Conservation (phyloP, 2,888 invertebrate genomes). For the Eilema sororculum region DNA sequence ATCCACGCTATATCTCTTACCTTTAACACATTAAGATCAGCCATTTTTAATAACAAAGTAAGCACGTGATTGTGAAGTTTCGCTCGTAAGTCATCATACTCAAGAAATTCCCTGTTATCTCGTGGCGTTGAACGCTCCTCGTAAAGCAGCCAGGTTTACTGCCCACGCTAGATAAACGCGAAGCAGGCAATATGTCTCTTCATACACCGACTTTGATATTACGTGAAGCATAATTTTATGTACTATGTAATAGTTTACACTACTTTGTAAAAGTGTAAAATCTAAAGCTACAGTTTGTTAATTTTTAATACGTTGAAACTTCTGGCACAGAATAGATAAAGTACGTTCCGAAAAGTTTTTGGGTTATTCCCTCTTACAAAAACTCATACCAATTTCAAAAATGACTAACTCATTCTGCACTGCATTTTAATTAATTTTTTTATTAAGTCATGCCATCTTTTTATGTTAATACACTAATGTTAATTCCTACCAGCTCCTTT, state of each 20-base stretch:
- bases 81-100: slow-evolving; percentile 12
- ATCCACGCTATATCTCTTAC: no score
- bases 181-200: slow-evolving; percentile 20
- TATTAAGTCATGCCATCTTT: no score
- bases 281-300: no score
- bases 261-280: slow-evolving; percentile 8
- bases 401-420: no score
- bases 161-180: slow-evolving; percentile 16
- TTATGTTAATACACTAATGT: no score
- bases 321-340: no score
- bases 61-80: slow-evolving; percentile 8
- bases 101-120: slow-evolving; percentile 9
- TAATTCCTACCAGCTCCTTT: no score
- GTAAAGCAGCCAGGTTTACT: slow-evolving; percentile 18
- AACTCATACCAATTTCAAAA: no score
- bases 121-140: slow-evolving; percentile 10
- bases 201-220: slow-evolving; percentile 13
- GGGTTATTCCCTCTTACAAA: no score
- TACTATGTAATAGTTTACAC: not conserved
- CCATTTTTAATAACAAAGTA: slow-evolving; percentile 9
- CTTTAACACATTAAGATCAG: not conserved
- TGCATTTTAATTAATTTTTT: no score
- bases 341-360: no score
- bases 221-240: slow-evolving; percentile 5
- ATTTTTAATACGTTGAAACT: no score